Evolutionary conservation across 2,797 vertebrate genomes (phyloP).

Genomic region (Phylloscopus collybita): DNA sequence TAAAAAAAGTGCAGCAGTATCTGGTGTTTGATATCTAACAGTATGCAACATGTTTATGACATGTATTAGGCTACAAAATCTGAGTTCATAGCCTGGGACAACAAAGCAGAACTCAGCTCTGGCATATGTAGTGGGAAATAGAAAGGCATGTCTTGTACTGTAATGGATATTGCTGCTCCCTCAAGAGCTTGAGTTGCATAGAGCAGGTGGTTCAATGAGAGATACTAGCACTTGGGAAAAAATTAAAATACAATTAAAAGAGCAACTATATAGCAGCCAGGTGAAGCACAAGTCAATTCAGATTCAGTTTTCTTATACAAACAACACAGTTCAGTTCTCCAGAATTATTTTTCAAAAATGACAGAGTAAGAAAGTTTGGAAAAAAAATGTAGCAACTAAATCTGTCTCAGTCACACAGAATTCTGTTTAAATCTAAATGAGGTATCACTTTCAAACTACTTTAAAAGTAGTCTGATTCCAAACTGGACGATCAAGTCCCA

Average conservation of each 20-base stretch:
- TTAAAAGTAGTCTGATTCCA: background rate
- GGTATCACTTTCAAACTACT: background rate
- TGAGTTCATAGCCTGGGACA: conserved; percentile 57
- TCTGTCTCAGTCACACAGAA: background rate
- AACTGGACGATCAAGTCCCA: background rate
- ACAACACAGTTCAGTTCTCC: background rate
- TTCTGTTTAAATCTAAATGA: background rate
- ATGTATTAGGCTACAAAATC: conserved; percentile 59
- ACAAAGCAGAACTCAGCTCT: conserved; percentile 56
- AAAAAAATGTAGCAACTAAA: background rate
- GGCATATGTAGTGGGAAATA: conserved; percentile 59
- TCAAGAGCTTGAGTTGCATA: conserved; percentile 47
- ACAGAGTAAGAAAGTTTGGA: background rate
- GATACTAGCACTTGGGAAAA: conserved; percentile 33
- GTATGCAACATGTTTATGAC: conserved; percentile 69
- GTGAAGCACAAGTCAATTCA: conserved; percentile 10
- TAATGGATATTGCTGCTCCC: conserved; percentile 68
- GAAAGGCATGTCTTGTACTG: conserved; percentile 40
- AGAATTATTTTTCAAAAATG: background rate
- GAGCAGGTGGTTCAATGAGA: conserved; percentile 70
- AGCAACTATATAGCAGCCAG: conserved; percentile 16
- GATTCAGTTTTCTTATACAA: background rate
- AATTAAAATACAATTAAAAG: conserved; percentile 25
- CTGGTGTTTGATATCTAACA: conserved; percentile 72
- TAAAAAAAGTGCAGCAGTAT: conserved; percentile 59